Base-by-base conservation (phyloP, 2,113 vertebrate genomes). In the Thalassarche chlororhynchos region DNA sequence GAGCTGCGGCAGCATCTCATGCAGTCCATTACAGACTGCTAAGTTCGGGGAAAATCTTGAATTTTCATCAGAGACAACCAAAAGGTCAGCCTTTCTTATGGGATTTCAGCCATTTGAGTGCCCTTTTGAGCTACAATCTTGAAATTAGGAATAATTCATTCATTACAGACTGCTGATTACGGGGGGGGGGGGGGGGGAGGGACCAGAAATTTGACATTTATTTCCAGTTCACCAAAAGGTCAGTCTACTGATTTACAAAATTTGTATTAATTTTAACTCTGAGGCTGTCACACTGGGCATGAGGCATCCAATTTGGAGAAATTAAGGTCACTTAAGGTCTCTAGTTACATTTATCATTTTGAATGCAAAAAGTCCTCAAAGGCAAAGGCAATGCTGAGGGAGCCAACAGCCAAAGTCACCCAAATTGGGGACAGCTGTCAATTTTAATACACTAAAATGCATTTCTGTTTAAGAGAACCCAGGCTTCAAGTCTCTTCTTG, bases 161-260 rank as follows among this genome's bases (percentile, higher is more conserved):
- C 94, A 95, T 94, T 97, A 95, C 91, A 93, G 91, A 60, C 81
- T 77, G 62, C 89, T 91, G 96, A 96, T 96, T 95, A 82, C 16
- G 6, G 31, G 55, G 29, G 17, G n/a, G 25, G 62, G 12, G 7
- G 17, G 10, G 52, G 26, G 15, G 3, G 8, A 2, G 8, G 38
- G 38, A 89, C 15, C 47, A 87, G 81, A 96, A 97, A 96, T 90
- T 12, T 96, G 96, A 96, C 96, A 96, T 97, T 97, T 96, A 93
- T 94, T 97, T 91, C 93, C 93, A 97, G 97, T 97, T 97, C 97
- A 97, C 89, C 87, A 84, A 96, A 97, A 97, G 95, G 96, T 96
- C 95, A 95, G 78, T 19, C 89, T 90, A 85, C 94, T 96, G 96
- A 97, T 97, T 97, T 94, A 96, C 96, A 94, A 95, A 95, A 94